Base-by-base conservation (phyloP, 2,113 vertebrate genomes). In the Erythrocercus mccallii region DNA sequence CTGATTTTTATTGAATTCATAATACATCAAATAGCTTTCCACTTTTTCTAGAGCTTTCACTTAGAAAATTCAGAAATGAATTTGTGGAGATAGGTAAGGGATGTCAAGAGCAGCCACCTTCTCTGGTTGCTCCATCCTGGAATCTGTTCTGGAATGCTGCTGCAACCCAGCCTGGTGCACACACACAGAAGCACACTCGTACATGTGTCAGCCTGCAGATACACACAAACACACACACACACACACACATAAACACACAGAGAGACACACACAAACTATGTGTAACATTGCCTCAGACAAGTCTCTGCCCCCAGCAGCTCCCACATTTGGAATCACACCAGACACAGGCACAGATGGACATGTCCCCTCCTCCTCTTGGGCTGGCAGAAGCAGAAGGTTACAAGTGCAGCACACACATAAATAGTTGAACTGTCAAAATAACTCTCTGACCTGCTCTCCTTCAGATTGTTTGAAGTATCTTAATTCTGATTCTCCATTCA, bases 351-450 rank as follows among this genome's bases (percentile, higher is more conserved):
- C 5, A 8, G 25, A 21, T 20, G 25, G 37, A 12, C 19, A 15
- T 0, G 0, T 72, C 15, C 27, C 25, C 6, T 33, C 19, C 44
- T 73, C 12, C 22, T 48, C 25, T 42, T 56, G 0, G 0, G 5
- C 25, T 48, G 56, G 22, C 62, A 61, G 18, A 54, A 14, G 17
- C 24, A 61, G 40, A 37, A 33, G 4, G 47, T 31, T 28, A 27
- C 18, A 24, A 7, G 3, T 23, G 31, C 22, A 77, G 30, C 28
- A 48, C 1, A 31, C 20, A 48, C 10, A 42, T 27, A 40, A 72
- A 65, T 17, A 48, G 9, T 24, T 4, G 3, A 47, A 33, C 8
- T 53, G 25, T 47, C 20, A 85, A 90, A 66, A 66, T 45, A 65
- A 19, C 15, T 35, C 4, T n/a, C 27, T 58, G 18, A 51, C 16